These are phyloP conservation scores for Phenganax marumi DNA, from an alignment of 92 coral and sea anemone genomes.

Conservation along the genomic window DNA sequence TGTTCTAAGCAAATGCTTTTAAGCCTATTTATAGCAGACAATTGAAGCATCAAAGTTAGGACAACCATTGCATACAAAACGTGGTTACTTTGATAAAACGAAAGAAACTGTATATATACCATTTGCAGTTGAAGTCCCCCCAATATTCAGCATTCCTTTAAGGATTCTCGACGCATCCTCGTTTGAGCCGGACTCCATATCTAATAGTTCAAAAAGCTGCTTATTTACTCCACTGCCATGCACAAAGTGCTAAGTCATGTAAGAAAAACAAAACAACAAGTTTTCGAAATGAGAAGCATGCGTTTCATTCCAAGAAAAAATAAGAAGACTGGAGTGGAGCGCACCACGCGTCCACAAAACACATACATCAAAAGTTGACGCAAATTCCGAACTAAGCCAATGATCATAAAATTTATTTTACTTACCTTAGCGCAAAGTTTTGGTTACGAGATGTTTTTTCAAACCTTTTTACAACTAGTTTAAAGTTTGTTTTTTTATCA, in stretches of 20 bases:
- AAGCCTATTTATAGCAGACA: no score
- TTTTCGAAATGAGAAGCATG: not conserved
- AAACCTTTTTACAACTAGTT: no score
- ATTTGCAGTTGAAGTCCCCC: not conserved
- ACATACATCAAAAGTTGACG: no score
- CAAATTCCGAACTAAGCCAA: no score
- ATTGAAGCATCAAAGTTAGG: no score
- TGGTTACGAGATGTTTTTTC: no score
- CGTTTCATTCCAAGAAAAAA: not conserved
- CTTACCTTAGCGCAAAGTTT: no score
- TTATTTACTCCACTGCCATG: not conserved
- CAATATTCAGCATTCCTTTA: conserved; percentile 75
- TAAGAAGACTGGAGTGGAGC: not conserved
- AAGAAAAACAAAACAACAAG: not conserved
- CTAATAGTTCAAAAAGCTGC: not conserved
- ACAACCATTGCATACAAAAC: no score
- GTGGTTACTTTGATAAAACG: not conserved
- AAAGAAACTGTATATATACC: conserved; percentile 21
- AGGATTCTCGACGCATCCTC: conserved; percentile 73
- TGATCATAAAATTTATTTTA: no score
- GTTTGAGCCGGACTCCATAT: conserved; percentile 27
- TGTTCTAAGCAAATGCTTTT: no score
- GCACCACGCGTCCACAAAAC: not conserved
- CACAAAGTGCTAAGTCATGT: not conserved
- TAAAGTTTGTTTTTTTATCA: not conserved